Evolutionary conservation across 2,797 vertebrate species (phyloP), one percentile per base, ranked within the genome.

Genomic region (Sternotherus odoratus): DNA sequence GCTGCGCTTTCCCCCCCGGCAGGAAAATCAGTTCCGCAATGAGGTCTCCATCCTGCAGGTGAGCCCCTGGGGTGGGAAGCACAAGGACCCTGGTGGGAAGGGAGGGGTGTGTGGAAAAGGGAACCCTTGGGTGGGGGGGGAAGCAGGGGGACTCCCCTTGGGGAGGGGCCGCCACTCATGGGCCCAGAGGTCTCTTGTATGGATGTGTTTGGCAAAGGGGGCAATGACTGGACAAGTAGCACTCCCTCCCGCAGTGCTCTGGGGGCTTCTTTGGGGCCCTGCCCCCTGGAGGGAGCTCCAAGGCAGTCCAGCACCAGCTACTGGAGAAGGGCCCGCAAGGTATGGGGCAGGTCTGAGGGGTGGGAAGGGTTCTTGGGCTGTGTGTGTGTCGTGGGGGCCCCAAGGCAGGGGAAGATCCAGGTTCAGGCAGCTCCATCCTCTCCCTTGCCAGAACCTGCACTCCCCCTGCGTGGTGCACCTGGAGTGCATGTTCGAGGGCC

Each of bases 41-140:
- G 99, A 99, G 94, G 99, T 99, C 95, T 99, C 99, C 95, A 99
- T 99, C 94, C 97, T 99, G 51, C 99, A 99, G 98, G 99, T 99
- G 97, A 95, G 57, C 30, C 2, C 19, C 24, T 1, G 66, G n/a
- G 36, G 5, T 69, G 63, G 19, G 19, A 69, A 36, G 39, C 66
- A 69, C 66, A 24, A 69, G 5, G 66, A 23, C n/a, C n/a, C 36
- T 69, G 66, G 21, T 36, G 66, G 66, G 11, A 23, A 36, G 6
- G 19, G 21, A 39, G n/a, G 21, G 9, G 66, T 36, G n/a, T 69
- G 63, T 39, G 63, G 57, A 33, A 60, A 60, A 60, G 13, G 30
- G 28, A 13, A 60, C 12, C 57, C 28, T 56, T 28, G 26, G 54
- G 26, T 26, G 30, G 7, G 3, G 13, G 3, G 6, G 30, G 57